Evolutionary conservation across 2,113 vertebrate species (phyloP).

Genomic region (Vicugna pacos): DNA sequence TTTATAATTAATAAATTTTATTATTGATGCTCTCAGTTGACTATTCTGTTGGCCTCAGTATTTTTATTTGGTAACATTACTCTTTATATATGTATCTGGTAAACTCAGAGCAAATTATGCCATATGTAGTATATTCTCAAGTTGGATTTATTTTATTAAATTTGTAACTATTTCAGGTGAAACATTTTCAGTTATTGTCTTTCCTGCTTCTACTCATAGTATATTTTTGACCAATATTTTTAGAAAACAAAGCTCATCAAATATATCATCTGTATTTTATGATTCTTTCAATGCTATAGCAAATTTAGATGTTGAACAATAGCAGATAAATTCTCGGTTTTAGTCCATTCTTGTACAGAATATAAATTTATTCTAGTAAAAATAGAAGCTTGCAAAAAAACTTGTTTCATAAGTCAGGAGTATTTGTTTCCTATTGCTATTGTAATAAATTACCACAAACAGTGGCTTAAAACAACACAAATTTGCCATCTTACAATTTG

Average conservation of each 20-base stretch:
- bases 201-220: neutral
- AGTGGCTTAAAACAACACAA: neutral
- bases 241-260: neutral
- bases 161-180: neutral
- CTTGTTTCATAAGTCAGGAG: neutral
- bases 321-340: neutral
- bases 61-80: neutral
- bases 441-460: neutral
- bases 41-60: neutral
- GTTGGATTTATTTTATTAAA: constrained; percentile 15
- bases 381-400: neutral
- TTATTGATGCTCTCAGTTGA: neutral
- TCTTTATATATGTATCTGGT: neutral
- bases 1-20: neutral
- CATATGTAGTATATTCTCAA: neutral
- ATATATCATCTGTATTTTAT: neutral
- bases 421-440: neutral
- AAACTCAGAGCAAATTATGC: neutral
- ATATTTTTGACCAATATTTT: neutral
- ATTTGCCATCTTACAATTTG: too few species aligned
- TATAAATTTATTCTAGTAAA: neutral
- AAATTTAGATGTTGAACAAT: neutral
- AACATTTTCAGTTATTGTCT: neutral
- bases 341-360: neutral
- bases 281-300: neutral